Evolutionary conservation across 2,888 invertebrate genomes (phyloP).

Genomic region (Laspeyria flexula): DNA sequence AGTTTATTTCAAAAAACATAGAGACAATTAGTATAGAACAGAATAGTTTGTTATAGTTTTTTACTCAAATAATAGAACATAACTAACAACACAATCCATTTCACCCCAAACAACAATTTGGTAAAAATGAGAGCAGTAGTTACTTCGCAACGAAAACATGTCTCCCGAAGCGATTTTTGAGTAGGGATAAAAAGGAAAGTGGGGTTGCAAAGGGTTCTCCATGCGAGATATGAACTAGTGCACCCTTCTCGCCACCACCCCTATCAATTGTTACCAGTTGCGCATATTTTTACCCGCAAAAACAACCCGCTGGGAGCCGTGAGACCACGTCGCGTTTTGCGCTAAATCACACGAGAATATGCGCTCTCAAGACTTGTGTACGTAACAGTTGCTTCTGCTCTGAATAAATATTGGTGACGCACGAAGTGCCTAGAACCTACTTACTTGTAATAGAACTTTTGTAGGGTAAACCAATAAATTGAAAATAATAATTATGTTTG

Average conservation of each 20-base stretch:
- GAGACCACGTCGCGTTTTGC: constrained; percentile 47
- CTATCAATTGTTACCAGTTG: constrained; percentile 82
- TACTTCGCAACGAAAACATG: constrained; percentile 70
- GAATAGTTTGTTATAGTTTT: too few species aligned
- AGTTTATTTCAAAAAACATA: background rate
- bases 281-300: constrained; percentile 76
- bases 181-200: constrained; percentile 76
- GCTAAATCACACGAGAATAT: constrained; percentile 50
- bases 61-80: constrained; percentile 24
- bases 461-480: too few species aligned
- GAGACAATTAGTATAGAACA: constrained; percentile 3
- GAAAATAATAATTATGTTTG: too few species aligned
- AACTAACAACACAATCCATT: constrained; percentile 48
- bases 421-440: constrained; percentile 11
- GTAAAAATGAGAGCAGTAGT: constrained; percentile 75
- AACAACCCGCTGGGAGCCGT: constrained; percentile 54
- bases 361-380: constrained; percentile 27
- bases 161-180: constrained; percentile 78
- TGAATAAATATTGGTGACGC: constrained; percentile 26
- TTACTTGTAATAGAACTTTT: background rate
- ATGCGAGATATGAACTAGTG: constrained; percentile 67
- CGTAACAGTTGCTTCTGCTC: constrained; percentile 23
- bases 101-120: constrained; percentile 58
- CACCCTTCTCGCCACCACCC: constrained; percentile 66
- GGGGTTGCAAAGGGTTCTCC: constrained; percentile 75